Evolutionary conservation across 2,888 invertebrate species (phyloP).

Genomic region (Druceiella hillmani): DNA sequence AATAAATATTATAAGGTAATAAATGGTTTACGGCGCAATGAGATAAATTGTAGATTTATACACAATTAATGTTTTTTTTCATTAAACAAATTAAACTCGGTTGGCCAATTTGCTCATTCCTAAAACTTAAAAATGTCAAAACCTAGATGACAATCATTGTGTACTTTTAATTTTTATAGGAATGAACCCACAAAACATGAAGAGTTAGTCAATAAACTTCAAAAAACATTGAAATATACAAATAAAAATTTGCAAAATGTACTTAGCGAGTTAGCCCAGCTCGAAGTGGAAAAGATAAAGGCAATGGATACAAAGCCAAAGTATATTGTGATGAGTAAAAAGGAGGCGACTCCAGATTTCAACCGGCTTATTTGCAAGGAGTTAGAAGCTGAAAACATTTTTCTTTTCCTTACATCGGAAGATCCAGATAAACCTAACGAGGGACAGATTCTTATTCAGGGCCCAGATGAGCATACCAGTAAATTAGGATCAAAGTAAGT

Average conservation of each 20-base stretch:
- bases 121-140: too few relatives aligned
- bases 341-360: slow-evolving; percentile 75
- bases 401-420: slow-evolving; percentile 65
- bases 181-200: slow-evolving; percentile 65
- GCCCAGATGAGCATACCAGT: slow-evolving; percentile 47
- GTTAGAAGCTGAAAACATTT: slow-evolving; percentile 51
- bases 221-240: slow-evolving; percentile 58
- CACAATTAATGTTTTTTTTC: too few relatives aligned
- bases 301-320: slow-evolving; percentile 42
- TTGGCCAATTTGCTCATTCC: too few relatives aligned
- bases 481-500: slow-evolving; percentile 58
- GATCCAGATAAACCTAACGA: slow-evolving; percentile 57
- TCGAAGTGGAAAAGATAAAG: slow-evolving; percentile 60
- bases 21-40: too few relatives aligned
- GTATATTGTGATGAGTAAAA: slow-evolving; percentile 56
- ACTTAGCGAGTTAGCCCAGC: slow-evolving; percentile 62
- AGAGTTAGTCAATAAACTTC: slow-evolving; percentile 68
- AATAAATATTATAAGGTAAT: too few relatives aligned
- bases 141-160: slow-evolving; percentile 4
- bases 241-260: slow-evolving; percentile 62
- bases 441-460: slow-evolving; percentile 54
- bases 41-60: too few relatives aligned
- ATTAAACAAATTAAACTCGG: too few relatives aligned
- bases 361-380: slow-evolving; percentile 63
- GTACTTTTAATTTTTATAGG: slow-evolving; percentile 39